Percentiles rank a stretch among this genome's conserved stretches.
These are phyloP conservation scores for Oscarella lobularis DNA, from an alignment of 37 sponge, comb jelly and placozoan genomes.

Conservation along the genomic window DNA sequence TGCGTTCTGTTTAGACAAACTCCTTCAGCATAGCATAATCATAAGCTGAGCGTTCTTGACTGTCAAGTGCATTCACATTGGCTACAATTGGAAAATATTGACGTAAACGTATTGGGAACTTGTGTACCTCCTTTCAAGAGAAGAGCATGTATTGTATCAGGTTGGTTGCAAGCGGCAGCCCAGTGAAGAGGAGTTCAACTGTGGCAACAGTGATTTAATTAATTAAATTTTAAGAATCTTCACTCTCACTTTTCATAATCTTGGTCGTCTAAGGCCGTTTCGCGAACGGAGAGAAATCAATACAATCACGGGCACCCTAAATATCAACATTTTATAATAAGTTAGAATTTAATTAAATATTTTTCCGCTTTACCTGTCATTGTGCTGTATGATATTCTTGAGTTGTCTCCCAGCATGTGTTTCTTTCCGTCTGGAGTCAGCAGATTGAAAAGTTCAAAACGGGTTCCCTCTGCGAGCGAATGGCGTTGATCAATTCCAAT, in stretches of 20 bases:
- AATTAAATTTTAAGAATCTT: neutral
- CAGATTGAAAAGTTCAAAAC: neutral
- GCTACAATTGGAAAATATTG: too few species aligned
- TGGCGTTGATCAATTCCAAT: neutral
- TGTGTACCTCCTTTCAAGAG: constrained; percentile 39
- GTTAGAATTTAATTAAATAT: too few species aligned
- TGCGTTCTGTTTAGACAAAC: too few species aligned
- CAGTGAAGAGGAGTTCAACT: constrained; percentile 79
- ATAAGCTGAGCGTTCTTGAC: constrained; percentile 25
- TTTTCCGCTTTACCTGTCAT: neutral
- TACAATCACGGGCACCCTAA: neutral
- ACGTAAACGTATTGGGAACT: neutral
- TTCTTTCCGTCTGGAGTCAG: neutral
- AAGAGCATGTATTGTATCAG: constrained; percentile 41
- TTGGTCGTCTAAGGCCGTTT: constrained; percentile 37
- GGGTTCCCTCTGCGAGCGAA: neutral
- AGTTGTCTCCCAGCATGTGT: neutral
- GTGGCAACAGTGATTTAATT: neutral
- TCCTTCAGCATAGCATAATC: constrained; percentile 46
- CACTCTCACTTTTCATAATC: constrained; percentile 32
- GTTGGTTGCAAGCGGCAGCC: constrained; percentile 74
- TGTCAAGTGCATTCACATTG: constrained; percentile 29
- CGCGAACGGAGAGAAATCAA: constrained; percentile 19
- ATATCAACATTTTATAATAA: too few species aligned
- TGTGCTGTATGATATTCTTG: neutral